Evolutionary conservation across 2,113 vertebrate species (phyloP).

Genomic region (Caloenas nicobarica): DNA sequence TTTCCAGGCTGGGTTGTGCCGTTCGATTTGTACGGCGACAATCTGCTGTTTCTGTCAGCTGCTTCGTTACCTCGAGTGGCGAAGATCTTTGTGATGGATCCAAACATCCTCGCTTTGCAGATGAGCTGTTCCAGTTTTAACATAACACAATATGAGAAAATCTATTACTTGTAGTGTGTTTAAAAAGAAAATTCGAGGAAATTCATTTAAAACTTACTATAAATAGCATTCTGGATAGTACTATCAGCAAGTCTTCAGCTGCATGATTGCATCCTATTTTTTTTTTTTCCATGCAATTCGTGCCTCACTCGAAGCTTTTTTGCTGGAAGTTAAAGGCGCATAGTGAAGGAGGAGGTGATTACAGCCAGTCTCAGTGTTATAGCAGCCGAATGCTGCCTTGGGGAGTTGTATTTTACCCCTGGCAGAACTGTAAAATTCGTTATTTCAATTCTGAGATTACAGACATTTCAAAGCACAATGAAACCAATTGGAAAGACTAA

Average conservation of each 20-base stretch:
- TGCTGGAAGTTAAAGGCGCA: conserved; percentile 19
- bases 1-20: neutral
- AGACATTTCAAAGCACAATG: conserved; percentile 45
- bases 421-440: conserved; percentile 63
- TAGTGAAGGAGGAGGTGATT: conserved; percentile 46
- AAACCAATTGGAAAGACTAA: conserved; percentile 64
- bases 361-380: conserved; percentile 30
- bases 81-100: neutral
- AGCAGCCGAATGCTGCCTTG: conserved; percentile 52
- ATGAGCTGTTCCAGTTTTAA: neutral
- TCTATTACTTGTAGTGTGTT: neutral
- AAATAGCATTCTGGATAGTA: neutral
- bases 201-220: neutral
- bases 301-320: neutral
- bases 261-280: neutral
- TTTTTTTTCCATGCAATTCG: neutral
- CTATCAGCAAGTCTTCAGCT: neutral
- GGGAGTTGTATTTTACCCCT: conserved; percentile 65
- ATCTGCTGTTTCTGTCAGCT: neutral
- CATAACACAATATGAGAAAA: neutral
- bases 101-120: neutral
- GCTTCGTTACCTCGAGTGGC: neutral
- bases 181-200: neutral
- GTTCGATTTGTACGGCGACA: neutral
- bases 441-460: conserved; percentile 58